Base-by-base conservation (phyloP, 1,140 invertebrate genomes). In the Gonioctena quinquepunctata region DNA sequence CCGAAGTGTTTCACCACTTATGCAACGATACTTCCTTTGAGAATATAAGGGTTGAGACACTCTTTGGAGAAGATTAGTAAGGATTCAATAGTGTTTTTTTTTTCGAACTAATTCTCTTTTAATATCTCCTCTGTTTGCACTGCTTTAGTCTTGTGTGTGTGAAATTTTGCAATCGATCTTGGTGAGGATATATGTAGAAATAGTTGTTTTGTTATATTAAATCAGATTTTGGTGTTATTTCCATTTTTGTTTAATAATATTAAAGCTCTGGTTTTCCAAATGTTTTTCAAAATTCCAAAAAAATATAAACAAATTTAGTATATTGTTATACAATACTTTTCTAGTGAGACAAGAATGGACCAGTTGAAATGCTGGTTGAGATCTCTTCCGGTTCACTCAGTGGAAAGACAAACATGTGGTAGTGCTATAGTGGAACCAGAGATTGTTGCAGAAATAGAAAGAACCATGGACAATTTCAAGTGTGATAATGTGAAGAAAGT, bases 341-440 rank as follows among this genome's bases (percentile, higher is more conserved):
- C n/a, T 68, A 89, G 88, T 3, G 80, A 85, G 23, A 82, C 83
- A 48, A 86, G 88, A 65, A 66, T 92, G 0, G 85, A 88, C 74
- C 87, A 90, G 59, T 82, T 94, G 5, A 73, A 85, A 2, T 83
- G 85, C 3, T 97, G 92, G 90, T 74, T 97, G 27, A 94, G 92
- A 71, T 83, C 84, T 1, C 87, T 94, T 73, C 88, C 90, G 0
- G 89, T 88, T 71, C 78, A 80, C 6, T 86, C 83, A 11, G 84
- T 91, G 0, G 86, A 89, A 28, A 84, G 87, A 0, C 85, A 90
- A 7, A 77, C 87, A 0, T 92, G 91, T 78, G 93, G 92, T 6
- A 88, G 89, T 0, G 86, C 90, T 25, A 85, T 88, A 0, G 75
- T 95, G 0, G 93, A 95, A 73, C 85, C 89, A 0, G 89, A 90